A percentile compares a stretch with the other conserved stretches of the same genome.
Evolutionary conservation across 2,888 invertebrate genomes (phyloP).

Genomic region (Hoplodrina blanda): DNA sequence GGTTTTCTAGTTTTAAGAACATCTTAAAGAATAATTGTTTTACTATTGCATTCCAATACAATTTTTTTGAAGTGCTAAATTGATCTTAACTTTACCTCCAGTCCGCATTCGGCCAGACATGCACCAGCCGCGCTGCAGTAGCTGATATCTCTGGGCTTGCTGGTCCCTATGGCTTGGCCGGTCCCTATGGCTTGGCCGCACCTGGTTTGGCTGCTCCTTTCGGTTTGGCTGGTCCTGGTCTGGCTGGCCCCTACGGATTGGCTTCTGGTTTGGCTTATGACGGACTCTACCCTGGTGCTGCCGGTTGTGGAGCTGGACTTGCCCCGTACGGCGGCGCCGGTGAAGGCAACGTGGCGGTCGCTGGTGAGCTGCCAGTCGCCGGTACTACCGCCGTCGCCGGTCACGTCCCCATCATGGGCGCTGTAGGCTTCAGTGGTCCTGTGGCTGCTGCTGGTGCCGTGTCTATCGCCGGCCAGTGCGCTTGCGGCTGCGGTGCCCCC

Average conservation of each 20-base stretch:
- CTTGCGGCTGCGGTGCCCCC: slow-evolving; percentile 60
- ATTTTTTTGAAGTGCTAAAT: background rate
- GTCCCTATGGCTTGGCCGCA: background rate
- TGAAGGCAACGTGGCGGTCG: slow-evolving; percentile 51
- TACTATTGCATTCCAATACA: too few species aligned
- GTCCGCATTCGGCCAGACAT: background rate
- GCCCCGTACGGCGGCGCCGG: slow-evolving; percentile 39
- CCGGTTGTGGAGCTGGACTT: slow-evolving; percentile 12
- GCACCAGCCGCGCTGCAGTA: background rate
- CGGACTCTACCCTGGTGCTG: slow-evolving; percentile 4
- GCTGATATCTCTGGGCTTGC: too few species aligned
- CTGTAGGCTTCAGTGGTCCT: slow-evolving; percentile 63
- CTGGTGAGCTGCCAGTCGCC: slow-evolving; percentile 51
- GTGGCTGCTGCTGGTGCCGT: slow-evolving; percentile 74
- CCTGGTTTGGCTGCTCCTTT: background rate
- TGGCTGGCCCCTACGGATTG: slow-evolving; percentile 15
- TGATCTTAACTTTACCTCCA: background rate
- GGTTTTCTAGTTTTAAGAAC: accelerated
- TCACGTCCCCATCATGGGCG: slow-evolving; percentile 52
- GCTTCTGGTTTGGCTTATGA: slow-evolving; percentile 6
- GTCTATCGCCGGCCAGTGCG: slow-evolving; percentile 72
- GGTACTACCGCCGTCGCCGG: slow-evolving; percentile 48
- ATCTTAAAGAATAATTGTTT: background rate
- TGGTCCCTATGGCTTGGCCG: background rate
- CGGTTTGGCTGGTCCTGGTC: background rate